A percentile compares a stretch with the other conserved stretches of the same genome.
phyloP scores from a whole-genome alignment of 2,113 vertebrate genomes.

The Psettodes erumei region DNA sequence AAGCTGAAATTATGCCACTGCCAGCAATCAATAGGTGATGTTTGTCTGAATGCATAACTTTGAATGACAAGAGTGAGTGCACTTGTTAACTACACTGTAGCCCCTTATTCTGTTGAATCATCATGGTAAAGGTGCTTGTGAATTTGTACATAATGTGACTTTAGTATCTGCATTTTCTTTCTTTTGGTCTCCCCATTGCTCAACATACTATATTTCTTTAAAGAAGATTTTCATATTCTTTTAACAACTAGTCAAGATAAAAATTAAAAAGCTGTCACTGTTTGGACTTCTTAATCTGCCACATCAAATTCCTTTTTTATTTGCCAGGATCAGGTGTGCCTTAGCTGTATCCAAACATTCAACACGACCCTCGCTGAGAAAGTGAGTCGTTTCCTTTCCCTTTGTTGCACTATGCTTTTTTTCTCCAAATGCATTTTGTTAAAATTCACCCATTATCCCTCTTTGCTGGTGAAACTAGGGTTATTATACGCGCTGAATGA shows the following conservation, averaged over 20 bases:
- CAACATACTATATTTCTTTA: neutral
- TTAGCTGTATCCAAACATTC: slow-evolving; percentile 6
- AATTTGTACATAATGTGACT: neutral
- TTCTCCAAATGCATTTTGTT: neutral
- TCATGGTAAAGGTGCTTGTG: neutral
- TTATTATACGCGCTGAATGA: slow-evolving; percentile 23
- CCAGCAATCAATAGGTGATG: slow-evolving; percentile 58
- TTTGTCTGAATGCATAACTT: slow-evolving; percentile 44
- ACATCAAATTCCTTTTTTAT: neutral
- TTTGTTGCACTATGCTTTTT: neutral
- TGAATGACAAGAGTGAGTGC: slow-evolving; percentile 37
- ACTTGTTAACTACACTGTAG: neutral
- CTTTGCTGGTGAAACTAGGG: slow-evolving; percentile 1
- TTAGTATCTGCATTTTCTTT: neutral
- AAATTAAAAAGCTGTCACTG: neutral
- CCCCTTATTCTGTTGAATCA: neutral
- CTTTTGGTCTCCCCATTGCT: neutral
- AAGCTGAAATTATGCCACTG: slow-evolving; percentile 56
- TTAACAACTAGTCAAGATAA: neutral
- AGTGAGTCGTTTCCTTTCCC: neutral
- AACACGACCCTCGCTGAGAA: neutral
- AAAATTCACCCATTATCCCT: neutral
- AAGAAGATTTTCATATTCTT: neutral
- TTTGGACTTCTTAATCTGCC: neutral
- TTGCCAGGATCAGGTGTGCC: neutral